Conservation (phyloP, 2,888 invertebrate species). For the Pocota personata region DNA sequence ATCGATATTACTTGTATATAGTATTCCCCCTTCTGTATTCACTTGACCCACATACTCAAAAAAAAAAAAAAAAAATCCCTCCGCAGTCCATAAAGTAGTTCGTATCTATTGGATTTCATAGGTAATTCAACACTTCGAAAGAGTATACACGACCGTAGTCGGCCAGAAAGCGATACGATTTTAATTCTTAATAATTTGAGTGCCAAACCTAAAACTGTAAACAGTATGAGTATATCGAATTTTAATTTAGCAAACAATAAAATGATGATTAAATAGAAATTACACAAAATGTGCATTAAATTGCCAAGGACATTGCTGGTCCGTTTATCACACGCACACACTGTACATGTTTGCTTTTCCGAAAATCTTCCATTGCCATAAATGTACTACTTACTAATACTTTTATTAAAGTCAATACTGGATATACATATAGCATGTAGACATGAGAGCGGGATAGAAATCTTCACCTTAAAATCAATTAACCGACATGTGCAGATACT, state of each 20-base stretch:
- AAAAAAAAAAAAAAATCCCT: conserved; percentile 27
- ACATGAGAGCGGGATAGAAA: neutral
- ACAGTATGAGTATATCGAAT: conserved; percentile 10
- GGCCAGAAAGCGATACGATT: conserved; percentile 6
- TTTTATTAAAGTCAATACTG: conserved; percentile 13
- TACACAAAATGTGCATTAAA: conserved; percentile 28
- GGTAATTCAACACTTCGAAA: conserved; percentile 14
- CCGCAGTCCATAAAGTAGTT: conserved; percentile 33
- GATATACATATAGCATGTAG: neutral
- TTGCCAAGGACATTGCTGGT: conserved; percentile 18
- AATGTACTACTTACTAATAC: neutral
- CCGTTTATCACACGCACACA: neutral
- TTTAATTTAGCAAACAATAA: conserved; percentile 36
- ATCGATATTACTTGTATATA: conserved; percentile 47
- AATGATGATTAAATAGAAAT: conserved; percentile 8
- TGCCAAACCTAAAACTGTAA: conserved; percentile 19
- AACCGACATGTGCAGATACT: conserved; percentile 38
- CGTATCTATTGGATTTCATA: conserved; percentile 21
- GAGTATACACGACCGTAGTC: neutral
- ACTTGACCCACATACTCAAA: conserved; percentile 42
- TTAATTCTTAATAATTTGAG: neutral
- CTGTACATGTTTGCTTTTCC: conserved; percentile 8
- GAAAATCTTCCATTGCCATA: conserved; percentile 2
- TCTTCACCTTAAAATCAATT: conserved; percentile 15
- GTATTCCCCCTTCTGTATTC: conserved; percentile 9